Evolutionary conservation across 2,113 vertebrate genomes (phyloP), one percentile per base, ranked within the genome.

Genomic region (Eurypyga helias): DNA sequence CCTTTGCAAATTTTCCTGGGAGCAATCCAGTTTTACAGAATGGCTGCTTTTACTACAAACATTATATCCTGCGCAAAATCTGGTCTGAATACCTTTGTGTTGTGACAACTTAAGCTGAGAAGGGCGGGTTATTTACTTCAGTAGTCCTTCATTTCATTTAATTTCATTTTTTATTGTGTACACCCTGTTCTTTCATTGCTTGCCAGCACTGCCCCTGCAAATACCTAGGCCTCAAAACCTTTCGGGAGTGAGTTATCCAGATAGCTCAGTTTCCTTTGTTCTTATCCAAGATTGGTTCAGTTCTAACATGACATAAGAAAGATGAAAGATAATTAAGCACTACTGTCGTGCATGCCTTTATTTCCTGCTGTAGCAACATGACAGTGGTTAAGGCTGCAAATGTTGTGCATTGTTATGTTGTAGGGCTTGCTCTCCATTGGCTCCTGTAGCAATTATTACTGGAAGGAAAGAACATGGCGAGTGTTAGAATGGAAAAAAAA

Each of bases 1-100:
- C 64, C 57, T 85, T 58, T 46, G 46, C 62, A 78, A 69, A 66
- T 93, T 93, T 90, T 95, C 78, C 93, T 93, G 70, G 67, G 73
- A 94, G 60, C 3, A 75, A 76, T 55, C 45, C 48, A 76, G 76
- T 83, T 95, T 66, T 84, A 62, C 25, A 62, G 77, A 94, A 67
- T 15, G 28, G 16, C 28, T 90, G 29, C 20, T 92, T 86, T 95
- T 89, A 78, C 43, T 89, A n/a, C 28, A 58, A 66, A 61, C 34
- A 31, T 70, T 69, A 41, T 52, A 81, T 79, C 34, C 61, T 72
- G 61, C 45, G 60, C 55, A 70, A 88, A 87, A 69, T 62, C 65
- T 83, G 54, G 3, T 52, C 33, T 31, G 38, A 75, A 77, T 49
- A 73, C 26, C 36, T 90, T 84, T 89, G 28, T 28, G 51, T 23